phyloP scores from a whole-genome alignment of 35 echinoderm and acorn worm species.

The Anneissia japonica region DNA sequence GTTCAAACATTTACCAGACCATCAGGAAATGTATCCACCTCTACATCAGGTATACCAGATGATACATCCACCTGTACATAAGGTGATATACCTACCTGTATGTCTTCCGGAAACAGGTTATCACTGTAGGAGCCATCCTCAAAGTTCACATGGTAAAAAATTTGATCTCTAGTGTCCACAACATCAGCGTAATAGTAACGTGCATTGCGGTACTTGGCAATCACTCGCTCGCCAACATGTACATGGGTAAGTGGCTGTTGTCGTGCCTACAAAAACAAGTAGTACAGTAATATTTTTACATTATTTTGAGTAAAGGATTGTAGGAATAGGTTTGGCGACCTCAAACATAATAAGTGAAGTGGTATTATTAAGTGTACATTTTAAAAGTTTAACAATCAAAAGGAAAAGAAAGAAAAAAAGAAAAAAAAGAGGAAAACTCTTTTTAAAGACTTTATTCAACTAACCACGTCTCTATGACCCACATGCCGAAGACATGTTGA shows the following conservation, averaged over 20 bases:
- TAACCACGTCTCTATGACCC: slow-evolving; percentile 57
- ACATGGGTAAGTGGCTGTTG: slow-evolving; percentile 34
- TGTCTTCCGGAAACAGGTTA: slow-evolving; percentile 83
- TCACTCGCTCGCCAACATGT: slow-evolving; percentile 40
- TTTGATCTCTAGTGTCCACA: slow-evolving; percentile 48
- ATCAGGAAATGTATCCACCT: not conserved
- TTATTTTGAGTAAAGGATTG: too few relatives aligned
- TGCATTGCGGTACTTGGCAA: slow-evolving; percentile 86
- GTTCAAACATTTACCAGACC: not conserved
- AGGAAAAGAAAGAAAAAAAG: too few relatives aligned
- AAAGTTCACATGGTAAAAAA: slow-evolving; percentile 84
- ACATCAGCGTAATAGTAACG: slow-evolving; percentile 84
- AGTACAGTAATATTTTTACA: too few relatives aligned
- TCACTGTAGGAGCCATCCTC: slow-evolving; percentile 71
- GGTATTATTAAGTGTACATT: too few relatives aligned
- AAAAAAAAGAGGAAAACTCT: too few relatives aligned
- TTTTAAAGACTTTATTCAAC: too few relatives aligned
- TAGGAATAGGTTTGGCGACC: too few relatives aligned
- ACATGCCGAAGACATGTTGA: slow-evolving; percentile 84
- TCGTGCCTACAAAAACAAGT: not conserved
- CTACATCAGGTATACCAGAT: not conserved
- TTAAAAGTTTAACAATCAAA: too few relatives aligned
- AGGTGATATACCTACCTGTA: slow-evolving; percentile 62
- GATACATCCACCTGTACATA: too few relatives aligned
- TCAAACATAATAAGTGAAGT: too few relatives aligned